phyloP scores from a whole-genome alignment of 2,113 vertebrate genomes.

The Entomyzon cyanotis region DNA sequence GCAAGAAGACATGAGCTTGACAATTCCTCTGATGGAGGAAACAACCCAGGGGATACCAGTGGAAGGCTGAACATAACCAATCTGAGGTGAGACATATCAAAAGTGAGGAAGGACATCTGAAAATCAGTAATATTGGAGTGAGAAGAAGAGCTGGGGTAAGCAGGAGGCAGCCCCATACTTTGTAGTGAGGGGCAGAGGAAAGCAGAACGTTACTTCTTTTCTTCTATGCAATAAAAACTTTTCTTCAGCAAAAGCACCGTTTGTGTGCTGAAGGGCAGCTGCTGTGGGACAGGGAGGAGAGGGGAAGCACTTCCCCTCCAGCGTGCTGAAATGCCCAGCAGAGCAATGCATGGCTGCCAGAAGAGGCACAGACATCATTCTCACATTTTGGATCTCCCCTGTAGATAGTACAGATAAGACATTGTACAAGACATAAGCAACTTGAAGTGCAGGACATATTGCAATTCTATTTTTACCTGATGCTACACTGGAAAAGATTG shows the following conservation, averaged over 20 bases:
- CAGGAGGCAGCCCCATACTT: neutral
- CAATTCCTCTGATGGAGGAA: neutral
- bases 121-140: neutral
- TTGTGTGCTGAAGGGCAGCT: neutral
- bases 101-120: neutral
- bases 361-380: neutral
- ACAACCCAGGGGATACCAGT: neutral
- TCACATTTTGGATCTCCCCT: neutral
- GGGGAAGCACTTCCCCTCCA: neutral
- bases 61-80: neutral
- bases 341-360: neutral
- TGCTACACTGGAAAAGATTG: neutral
- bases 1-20: conserved; percentile 3
- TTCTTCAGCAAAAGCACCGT: neutral
- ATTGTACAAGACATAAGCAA: neutral
- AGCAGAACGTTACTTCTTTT: neutral
- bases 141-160: neutral
- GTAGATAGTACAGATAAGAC: neutral
- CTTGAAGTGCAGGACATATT: neutral
- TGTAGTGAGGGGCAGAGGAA: neutral
- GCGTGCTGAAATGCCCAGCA: neutral
- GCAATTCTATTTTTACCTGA: conserved; percentile 2
- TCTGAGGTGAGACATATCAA: neutral
- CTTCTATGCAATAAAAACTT: neutral
- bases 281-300: neutral